Conservation (phyloP, 2,797 vertebrate genomes). For the Erethizon dorsatum region DNA sequence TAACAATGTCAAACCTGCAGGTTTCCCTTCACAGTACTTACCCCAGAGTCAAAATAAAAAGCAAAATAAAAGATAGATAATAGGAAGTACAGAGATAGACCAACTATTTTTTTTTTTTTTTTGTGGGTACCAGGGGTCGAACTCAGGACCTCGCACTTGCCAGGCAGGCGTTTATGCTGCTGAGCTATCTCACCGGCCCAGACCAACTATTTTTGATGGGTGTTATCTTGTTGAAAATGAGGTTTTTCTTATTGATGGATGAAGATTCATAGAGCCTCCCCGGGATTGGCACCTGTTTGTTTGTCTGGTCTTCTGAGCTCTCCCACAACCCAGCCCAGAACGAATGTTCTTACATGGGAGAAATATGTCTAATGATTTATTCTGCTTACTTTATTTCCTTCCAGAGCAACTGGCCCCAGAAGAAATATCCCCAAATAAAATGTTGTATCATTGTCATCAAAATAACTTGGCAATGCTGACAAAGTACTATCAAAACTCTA, state of each 20-base stretch:
- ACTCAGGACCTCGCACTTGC: too few relatives aligned
- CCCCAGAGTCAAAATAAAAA: too few relatives aligned
- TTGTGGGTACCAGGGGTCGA: too few relatives aligned
- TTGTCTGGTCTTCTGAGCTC: background rate
- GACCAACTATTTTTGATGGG: background rate
- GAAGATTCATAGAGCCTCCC: background rate
- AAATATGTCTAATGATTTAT: background rate
- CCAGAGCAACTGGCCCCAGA: background rate
- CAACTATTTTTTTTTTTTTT: background rate
- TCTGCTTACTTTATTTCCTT: conserved; percentile 51
- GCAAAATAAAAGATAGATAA: background rate
- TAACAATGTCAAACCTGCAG: background rate
- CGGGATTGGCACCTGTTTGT: background rate
- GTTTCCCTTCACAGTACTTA: background rate
- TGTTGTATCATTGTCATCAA: conserved; percentile 34
- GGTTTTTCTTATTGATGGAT: background rate
- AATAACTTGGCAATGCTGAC: conserved; percentile 51
- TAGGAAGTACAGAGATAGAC: background rate
- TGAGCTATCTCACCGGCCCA: too few relatives aligned
- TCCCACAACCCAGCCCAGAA: background rate
- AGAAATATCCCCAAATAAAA: conserved; percentile 62
- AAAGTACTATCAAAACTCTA: conserved; percentile 63
- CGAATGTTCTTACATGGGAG: background rate
- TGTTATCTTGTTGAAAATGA: background rate
- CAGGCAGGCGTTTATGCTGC: too few relatives aligned